These are phyloP conservation scores for Trachelipus rathkii DNA, from an alignment of 1,140 invertebrate species.

Conservation along the genomic window DNA sequence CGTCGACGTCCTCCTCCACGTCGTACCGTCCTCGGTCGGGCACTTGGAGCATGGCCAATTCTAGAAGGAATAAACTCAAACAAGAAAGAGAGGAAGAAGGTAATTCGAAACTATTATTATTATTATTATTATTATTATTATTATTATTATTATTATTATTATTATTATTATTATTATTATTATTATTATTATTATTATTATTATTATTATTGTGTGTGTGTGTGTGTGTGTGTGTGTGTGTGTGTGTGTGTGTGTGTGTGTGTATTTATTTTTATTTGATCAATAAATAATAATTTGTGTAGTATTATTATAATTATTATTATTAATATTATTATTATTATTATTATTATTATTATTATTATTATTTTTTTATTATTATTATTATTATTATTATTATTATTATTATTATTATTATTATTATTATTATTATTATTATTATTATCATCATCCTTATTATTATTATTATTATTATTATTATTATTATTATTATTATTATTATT, in stretches of 20 bases:
- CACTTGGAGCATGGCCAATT: constrained; percentile 25
- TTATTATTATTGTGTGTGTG: no score
- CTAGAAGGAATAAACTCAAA: constrained; percentile 7
- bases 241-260: no score
- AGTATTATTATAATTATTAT: background rate
- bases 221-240: no score
- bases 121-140: background rate
- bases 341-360: background rate
- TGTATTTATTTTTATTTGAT: no score
- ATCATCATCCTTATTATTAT: background rate
- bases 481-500: background rate
- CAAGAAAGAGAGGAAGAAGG: constrained; percentile 22
- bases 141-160: background rate
- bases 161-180: background rate
- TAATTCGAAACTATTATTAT: background rate
- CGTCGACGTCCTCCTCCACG: background rate
- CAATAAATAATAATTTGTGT: no score
- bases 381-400: background rate
- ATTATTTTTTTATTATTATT: background rate
- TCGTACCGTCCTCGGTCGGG: constrained; percentile 16
- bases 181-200: no score
- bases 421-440: background rate
- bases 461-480: background rate
- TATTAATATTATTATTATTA: no score
- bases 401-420: no score